Evolutionary conservation across 2,797 vertebrate genomes (phyloP).

Genomic region (Salmo trutta): DNA sequence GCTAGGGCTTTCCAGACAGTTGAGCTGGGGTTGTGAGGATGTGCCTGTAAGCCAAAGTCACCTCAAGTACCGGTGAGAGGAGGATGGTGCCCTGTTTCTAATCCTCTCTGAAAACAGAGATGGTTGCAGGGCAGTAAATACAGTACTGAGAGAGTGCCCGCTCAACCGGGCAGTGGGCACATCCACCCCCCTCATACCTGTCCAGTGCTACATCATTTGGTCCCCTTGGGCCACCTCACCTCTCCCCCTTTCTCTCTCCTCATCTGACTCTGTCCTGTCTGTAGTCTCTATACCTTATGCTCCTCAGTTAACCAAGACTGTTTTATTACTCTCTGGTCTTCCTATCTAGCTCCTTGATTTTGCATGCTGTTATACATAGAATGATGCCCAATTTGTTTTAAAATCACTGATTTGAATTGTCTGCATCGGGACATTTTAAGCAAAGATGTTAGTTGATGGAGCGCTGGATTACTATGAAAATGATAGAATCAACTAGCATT

Average conservation of each 20-base stretch:
- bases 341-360: background rate
- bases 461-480: background rate
- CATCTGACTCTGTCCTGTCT: conserved; percentile 13
- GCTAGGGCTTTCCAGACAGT: conserved; percentile 34
- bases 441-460: background rate
- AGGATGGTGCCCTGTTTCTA: conserved; percentile 35
- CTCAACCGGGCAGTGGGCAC: too few species aligned
- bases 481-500: background rate
- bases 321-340: conserved; percentile 5
- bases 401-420: background rate
- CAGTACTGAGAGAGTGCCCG: too few species aligned
- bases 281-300: conserved; percentile 21
- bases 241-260: conserved; percentile 3
- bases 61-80: conserved; percentile 50
- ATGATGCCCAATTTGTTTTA: background rate
- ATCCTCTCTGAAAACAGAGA: conserved; percentile 21
- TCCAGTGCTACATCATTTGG: conserved; percentile 14
- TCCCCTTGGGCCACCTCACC: conserved; percentile 5
- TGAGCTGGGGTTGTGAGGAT: conserved; percentile 32
- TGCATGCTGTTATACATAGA: conserved; percentile 1
- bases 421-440: conserved; percentile 1
- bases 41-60: conserved; percentile 45
- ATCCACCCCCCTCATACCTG: too few species aligned
- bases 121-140: conserved; percentile 5
- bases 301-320: conserved; percentile 13